Evolutionary conservation across 2,797 vertebrate genomes (phyloP).

Genomic region (Mionectes olivaceus): DNA sequence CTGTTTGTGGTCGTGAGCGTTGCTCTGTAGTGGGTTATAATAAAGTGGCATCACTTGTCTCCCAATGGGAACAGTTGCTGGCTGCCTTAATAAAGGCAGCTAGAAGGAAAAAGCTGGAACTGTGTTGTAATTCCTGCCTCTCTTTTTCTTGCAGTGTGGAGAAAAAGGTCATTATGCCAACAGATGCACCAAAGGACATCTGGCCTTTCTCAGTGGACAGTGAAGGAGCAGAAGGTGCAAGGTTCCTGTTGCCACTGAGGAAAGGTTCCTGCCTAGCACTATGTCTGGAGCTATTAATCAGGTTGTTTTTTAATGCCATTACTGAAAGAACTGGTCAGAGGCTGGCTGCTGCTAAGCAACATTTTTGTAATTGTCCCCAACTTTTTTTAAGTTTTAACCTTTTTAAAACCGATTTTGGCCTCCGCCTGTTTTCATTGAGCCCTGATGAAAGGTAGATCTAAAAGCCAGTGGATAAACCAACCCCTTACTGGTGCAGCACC

Average conservation of each 20-base stretch:
- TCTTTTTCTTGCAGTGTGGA: conserved; percentile 85
- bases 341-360: conserved; percentile 64
- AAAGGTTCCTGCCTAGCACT: conserved; percentile 43
- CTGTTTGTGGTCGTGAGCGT: rapidly evolving
- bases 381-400: conserved; percentile 63
- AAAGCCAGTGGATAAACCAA: neutral
- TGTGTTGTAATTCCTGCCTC: neutral
- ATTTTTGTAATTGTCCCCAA: conserved; percentile 49
- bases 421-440: conserved; percentile 35
- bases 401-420: conserved; percentile 59
- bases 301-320: conserved; percentile 61
- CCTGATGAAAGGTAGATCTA: conserved; percentile 20
- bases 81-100: neutral
- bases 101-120: neutral
- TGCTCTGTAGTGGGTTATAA: neutral
- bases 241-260: conserved; percentile 49
- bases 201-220: conserved; percentile 97
- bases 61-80: neutral
- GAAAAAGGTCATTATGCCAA: conserved; percentile 99
- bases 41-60: neutral
- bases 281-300: conserved; percentile 57
- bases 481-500: neutral
- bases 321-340: conserved; percentile 55
- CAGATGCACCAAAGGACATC: conserved; percentile 98
- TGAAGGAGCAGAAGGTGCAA: conserved; percentile 71